Evolutionary conservation across 2,888 invertebrate genomes (phyloP).

Genomic region (Cremastobaeus sp.): DNA sequence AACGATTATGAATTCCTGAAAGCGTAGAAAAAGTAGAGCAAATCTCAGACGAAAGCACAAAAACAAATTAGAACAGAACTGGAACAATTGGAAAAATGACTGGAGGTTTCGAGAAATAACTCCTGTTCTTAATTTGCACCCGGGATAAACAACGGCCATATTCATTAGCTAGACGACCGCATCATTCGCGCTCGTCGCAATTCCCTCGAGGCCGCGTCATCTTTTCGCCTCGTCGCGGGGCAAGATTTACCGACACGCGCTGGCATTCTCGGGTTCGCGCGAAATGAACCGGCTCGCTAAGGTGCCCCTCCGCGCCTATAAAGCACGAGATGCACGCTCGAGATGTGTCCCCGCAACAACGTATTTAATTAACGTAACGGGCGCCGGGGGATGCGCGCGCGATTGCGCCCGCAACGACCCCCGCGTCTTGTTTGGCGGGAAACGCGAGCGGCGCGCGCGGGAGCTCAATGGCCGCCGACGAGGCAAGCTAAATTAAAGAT

Average conservation of each 20-base stretch:
- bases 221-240: slow-evolving; percentile 46
- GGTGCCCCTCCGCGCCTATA: slow-evolving; percentile 75
- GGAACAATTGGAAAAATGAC: too few relatives aligned
- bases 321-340: slow-evolving; percentile 73
- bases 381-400: slow-evolving; percentile 74
- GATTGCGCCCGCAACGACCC: slow-evolving; percentile 72
- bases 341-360: slow-evolving; percentile 78
- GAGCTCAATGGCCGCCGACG: slow-evolving; percentile 73
- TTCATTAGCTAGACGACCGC: slow-evolving; percentile 42
- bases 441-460: slow-evolving; percentile 64
- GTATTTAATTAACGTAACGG: slow-evolving; percentile 74
- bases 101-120: neutral
- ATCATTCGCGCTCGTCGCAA: slow-evolving; percentile 36
- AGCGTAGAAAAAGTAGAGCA: too few relatives aligned
- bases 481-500: slow-evolving; percentile 71
- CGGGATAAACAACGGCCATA: slow-evolving; percentile 23
- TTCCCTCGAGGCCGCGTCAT: slow-evolving; percentile 46
- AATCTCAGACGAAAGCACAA: neutral
- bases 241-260: slow-evolving; percentile 48
- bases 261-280: slow-evolving; percentile 28
- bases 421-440: slow-evolving; percentile 34
- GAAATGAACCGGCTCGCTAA: slow-evolving; percentile 57
- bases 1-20: too few relatives aligned
- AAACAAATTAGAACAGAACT: neutral
- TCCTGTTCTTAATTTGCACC: slow-evolving; percentile 4